These are phyloP conservation scores for Drosophila sordidapex DNA, from an alignment of 2,888 invertebrate species.

Conservation along the genomic window DNA sequence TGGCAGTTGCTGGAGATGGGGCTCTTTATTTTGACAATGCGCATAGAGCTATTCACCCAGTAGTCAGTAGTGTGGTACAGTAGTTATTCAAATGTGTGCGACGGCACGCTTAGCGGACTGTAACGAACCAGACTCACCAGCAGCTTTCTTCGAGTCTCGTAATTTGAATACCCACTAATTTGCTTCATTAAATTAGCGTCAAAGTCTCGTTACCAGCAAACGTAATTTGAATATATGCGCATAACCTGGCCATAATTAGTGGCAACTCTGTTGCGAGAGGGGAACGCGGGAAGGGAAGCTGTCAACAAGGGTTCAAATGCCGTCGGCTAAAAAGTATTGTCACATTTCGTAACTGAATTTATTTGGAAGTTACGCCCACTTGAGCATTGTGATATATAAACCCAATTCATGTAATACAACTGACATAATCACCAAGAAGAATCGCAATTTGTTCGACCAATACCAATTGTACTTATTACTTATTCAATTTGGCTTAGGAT, in stretches of 20 bases:
- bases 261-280: accelerated
- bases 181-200: constrained; percentile 46
- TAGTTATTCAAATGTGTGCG: constrained; percentile 1
- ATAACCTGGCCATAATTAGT: constrained; percentile 32
- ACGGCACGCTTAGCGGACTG: constrained; percentile 18
- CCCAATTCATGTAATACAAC: background rate
- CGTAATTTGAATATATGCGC: constrained; percentile 46
- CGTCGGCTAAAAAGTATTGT: constrained; percentile 18
- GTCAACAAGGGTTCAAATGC: constrained; percentile 17
- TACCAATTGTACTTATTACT: background rate
- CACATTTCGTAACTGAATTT: background rate
- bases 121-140: constrained; percentile 14
- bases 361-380: background rate
- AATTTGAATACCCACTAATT: constrained; percentile 58
- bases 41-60: background rate
- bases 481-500: too few species aligned
- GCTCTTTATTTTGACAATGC: constrained; percentile 26
- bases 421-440: background rate
- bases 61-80: background rate
- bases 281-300: background rate
- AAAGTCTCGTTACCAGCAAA: constrained; percentile 18
- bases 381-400: background rate
- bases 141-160: constrained; percentile 23
- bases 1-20: constrained; percentile 9
- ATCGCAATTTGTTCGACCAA: background rate